Percentiles rank a stretch among this genome's conserved stretches.
Conservation (phyloP, 2,888 invertebrate species). For the Eretmocerus hayati region DNA sequence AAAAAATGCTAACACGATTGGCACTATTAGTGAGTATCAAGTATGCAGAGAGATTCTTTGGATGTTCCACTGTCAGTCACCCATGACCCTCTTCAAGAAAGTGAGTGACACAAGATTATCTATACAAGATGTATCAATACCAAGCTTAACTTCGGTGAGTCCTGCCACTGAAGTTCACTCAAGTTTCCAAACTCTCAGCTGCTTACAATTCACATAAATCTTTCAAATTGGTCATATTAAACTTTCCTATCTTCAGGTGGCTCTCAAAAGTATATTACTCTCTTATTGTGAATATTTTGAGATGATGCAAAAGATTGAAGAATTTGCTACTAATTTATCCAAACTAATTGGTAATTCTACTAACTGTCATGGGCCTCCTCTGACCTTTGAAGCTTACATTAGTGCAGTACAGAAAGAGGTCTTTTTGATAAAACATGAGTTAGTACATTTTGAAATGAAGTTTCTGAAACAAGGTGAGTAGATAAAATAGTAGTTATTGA, state of each 20-base stretch:
- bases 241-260: constrained; percentile 26
- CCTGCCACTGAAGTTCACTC: no score
- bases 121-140: constrained; percentile 37
- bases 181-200: no score
- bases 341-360: constrained; percentile 11
- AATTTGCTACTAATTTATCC: constrained; percentile 41
- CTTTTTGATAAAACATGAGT: constrained; percentile 37
- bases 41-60: constrained; percentile 40
- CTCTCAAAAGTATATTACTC: constrained; percentile 36
- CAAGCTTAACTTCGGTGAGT: constrained; percentile 39
- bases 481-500: no score
- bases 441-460: constrained; percentile 43
- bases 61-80: constrained; percentile 39
- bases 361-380: constrained; percentile 35
- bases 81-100: constrained; percentile 35
- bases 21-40: constrained; percentile 40
- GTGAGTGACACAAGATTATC: constrained; percentile 26
- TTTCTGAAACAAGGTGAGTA: constrained; percentile 42
- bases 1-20: constrained; percentile 25
- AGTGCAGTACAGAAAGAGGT: constrained; percentile 44
- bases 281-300: constrained; percentile 35
- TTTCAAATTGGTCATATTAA: constrained; percentile 4
- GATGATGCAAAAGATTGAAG: constrained; percentile 41
- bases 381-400: constrained; percentile 50
- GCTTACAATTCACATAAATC: no score